Evolutionary conservation across 2,888 invertebrate species (phyloP), one percentile per base, ranked within the genome.

Genomic region (Syritta pipiens): DNA sequence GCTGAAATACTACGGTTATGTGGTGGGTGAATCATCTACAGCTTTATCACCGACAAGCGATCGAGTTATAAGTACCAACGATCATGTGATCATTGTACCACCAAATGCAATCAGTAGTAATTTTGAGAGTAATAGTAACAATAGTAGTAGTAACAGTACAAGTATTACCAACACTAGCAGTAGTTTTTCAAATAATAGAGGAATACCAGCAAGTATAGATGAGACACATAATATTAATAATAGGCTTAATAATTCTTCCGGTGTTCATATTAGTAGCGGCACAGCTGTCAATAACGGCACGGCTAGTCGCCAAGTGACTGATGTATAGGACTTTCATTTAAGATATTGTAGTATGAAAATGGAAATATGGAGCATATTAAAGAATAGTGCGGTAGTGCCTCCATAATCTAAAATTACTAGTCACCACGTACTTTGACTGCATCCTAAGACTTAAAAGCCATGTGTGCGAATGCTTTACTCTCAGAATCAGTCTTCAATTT

Each of bases 1-100:
- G 84, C 92, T 98, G 79, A 95, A 96, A 86, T 93, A 94, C 87
- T 96, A 95, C 86, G 96, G 96, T 82, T 94, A 94, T 89, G 94
- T 95, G 92, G 95, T 94, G 88, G 93, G 94, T 91, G 89, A 88
- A 74, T 76, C 72, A 59, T 46, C 76, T 49, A 12, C 60, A 51
- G 4, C 77, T 49, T 22, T 67, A 49, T 26, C 60, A 53, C 24
- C 63, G 51, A 51, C 67, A 60, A 79, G 68, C 68, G 79, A 79
- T 46, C 74, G 62, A 68, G 68, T 74, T 67, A 68, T 74, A 28
- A 79, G 57, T 65, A 60, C 44, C 37, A 77, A 69, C 67, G 62
- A 71, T 81, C 65, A 51, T 26, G 32, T 72, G 19, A 65, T 67
- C 22, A 67, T 60, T 37, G 60, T 55, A 44, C 44, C 67, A 77